Evolutionary conservation across 1,140 invertebrate genomes (phyloP), one percentile per base, ranked within the genome.

Genomic region (Gonatopus flavifemur): DNA sequence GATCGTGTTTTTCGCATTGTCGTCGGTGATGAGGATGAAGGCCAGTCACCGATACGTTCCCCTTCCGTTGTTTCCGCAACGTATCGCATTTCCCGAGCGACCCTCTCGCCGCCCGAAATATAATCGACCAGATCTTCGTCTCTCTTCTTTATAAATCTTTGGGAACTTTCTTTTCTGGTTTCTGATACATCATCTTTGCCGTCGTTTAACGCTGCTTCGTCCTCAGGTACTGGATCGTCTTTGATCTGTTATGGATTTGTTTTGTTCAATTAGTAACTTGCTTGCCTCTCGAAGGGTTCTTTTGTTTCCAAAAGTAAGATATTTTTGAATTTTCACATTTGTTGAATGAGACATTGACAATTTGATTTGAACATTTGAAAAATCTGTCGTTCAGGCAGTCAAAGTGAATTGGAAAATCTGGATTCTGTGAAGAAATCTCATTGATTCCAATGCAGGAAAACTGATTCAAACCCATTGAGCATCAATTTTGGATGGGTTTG

Each of bases 41-140:
- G 67, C 72, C 73, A 75, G 46, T 75, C 64, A 57, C 77, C 72
- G 31, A 62, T 67, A 41, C 74, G 67, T 64, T 75, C 79, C 36
- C 84, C 86, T 78, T 90, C 88, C 55, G 85, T 86, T 20, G 84
- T 89, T 66, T 89, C 86, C n/a, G 87, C 86, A 50, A 86, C 83
- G 74, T 86, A 90, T 57, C 86, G 82, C 82, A 90, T 86, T 65
- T 91, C 87, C 67, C 87, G 86, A 42, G 81, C 85, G 39, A 90
- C 80, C 53, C 85, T 81, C 64, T 87, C 82, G 38, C 88, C 88
- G 62, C 88, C 85, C 52, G 86, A 84, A 62, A 90, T 77, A 69
- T 89, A 86, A 62, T 90, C 88, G 18, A 90, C 88, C 55, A 87
- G 80, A 61, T 88, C 84, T 69, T 90, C 87, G 58, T 89, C 85